Percentiles rank a stretch among this genome's conserved stretches.
Evolutionary conservation across 2,113 vertebrate species (phyloP).

Genomic region (Odocoileus virginianus): DNA sequence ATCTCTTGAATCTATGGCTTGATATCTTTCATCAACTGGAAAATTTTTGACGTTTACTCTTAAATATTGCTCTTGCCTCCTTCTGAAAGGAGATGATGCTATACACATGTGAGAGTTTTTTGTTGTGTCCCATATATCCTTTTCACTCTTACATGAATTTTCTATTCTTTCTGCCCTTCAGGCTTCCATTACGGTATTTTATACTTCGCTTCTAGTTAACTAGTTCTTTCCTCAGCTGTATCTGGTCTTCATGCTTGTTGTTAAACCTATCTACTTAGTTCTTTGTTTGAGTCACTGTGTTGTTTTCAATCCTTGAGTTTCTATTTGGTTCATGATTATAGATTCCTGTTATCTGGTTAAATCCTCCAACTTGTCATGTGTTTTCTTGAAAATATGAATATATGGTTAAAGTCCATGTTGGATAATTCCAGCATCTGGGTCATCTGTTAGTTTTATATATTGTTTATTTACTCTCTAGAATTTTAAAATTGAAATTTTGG

Average conservation of each 20-base stretch:
- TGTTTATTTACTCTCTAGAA: neutral
- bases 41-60: neutral
- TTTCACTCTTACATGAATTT: neutral
- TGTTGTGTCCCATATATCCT: neutral
- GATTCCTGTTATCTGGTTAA: neutral
- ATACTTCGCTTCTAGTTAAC: neutral
- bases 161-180: neutral
- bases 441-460: neutral
- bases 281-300: neutral
- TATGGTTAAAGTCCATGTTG: neutral
- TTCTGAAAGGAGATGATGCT: neutral
- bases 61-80: neutral
- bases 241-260: neutral
- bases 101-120: neutral
- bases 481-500: neutral
- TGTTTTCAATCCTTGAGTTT: slow-evolving; percentile 3
- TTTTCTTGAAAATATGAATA: neutral
- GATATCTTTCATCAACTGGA: neutral
- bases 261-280: neutral
- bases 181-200: neutral
- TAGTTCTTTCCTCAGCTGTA: neutral
- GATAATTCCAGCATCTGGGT: neutral
- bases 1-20: neutral
- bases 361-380: neutral
- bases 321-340: neutral